A percentile compares a stretch with the other conserved stretches of the same genome.
Conservation (phyloP, 1,140 invertebrate genomes). For the Odontomachus brunneus region DNA sequence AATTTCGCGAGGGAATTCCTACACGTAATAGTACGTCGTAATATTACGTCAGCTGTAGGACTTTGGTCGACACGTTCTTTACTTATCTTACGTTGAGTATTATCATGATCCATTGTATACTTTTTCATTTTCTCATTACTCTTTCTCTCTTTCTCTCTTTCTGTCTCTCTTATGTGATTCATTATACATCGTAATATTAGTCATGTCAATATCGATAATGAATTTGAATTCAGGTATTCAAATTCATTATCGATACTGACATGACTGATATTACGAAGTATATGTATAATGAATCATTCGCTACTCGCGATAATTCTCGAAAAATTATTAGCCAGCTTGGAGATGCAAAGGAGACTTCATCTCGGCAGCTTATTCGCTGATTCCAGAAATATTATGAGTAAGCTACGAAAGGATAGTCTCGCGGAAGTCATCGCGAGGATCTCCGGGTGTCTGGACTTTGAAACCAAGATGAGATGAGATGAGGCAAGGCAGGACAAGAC, state of each 20-base stretch:
- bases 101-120: conserved; percentile 5
- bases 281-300: not conserved
- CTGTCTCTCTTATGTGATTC: not conserved
- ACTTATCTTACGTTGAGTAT: not conserved
- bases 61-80: not conserved
- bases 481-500: not conserved
- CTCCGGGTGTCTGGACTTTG: conserved; percentile 20
- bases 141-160: too few species aligned
- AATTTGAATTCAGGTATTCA: not conserved
- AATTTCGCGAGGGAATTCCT: conserved; percentile 36
- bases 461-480: not conserved
- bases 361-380: too few species aligned
- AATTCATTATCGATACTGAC: not conserved
- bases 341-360: too few species aligned
- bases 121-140: not conserved
- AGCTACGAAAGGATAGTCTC: not conserved
- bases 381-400: not conserved
- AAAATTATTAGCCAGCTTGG: not conserved
- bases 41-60: conserved; percentile 6
- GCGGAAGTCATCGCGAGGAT: not conserved
- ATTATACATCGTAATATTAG: not conserved
- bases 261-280: not conserved
- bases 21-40: conserved; percentile 22
- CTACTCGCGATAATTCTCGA: not conserved
- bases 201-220: not conserved